Evolutionary conservation across 2,113 vertebrate species (phyloP).

Genomic region (Ochotona princeps): DNA sequence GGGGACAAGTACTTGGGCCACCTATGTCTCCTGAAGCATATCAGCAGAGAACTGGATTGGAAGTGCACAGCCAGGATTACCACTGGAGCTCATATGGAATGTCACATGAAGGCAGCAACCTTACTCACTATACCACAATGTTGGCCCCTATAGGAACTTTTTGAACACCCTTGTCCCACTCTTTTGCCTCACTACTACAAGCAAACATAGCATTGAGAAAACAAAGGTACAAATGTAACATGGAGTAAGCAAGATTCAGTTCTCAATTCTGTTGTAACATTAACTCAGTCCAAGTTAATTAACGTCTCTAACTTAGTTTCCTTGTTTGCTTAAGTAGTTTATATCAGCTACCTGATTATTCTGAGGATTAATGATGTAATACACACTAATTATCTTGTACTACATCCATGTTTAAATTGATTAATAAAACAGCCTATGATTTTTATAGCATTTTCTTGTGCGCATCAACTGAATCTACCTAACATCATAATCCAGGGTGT

Average conservation of each 20-base stretch:
- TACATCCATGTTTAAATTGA: neutral
- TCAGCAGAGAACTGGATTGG: no score
- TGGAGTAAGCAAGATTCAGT: neutral
- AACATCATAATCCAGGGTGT: neutral
- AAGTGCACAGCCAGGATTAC: no score
- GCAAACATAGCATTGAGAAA: slow-evolving; percentile 14
- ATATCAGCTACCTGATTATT: neutral
- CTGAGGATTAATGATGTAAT: neutral
- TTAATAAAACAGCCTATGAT: slow-evolving; percentile 19
- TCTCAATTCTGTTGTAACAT: neutral
- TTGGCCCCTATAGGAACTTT: no score
- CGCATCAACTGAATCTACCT: slow-evolving; percentile 11
- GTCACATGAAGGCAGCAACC: no score
- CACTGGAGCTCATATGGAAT: no score
- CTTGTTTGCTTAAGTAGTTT: slow-evolving; percentile 2
- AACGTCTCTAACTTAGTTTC: neutral
- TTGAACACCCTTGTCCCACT: neutral
- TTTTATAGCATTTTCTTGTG: neutral
- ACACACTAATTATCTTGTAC: neutral
- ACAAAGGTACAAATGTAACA: slow-evolving; percentile 20
- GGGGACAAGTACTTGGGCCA: no score
- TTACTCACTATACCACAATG: no score
- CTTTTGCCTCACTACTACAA: neutral
- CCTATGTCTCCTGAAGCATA: no score
- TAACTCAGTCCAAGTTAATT: neutral